Evolutionary conservation across 2,797 vertebrate genomes (phyloP).

Genomic region (Stomatorhinus walkeri): DNA sequence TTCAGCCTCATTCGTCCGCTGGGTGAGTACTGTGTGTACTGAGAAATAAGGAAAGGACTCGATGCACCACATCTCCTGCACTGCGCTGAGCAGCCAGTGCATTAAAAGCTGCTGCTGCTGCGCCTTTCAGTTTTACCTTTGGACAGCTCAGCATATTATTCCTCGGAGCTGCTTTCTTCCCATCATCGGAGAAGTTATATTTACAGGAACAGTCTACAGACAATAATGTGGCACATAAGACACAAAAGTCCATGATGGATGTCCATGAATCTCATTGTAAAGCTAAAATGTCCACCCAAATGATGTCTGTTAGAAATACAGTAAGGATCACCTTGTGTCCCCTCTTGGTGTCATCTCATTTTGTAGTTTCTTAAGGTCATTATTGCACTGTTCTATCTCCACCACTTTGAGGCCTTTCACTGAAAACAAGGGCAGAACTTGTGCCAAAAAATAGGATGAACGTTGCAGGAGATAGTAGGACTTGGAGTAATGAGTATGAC

Average conservation of each 20-base stretch:
- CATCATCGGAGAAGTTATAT: slow-evolving; percentile 76
- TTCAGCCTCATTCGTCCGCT: slow-evolving; percentile 91
- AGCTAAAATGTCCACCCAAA: background rate
- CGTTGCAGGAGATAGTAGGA: background rate
- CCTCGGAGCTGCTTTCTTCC: slow-evolving; percentile 71
- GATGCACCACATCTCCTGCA: background rate
- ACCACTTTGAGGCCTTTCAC: slow-evolving; percentile 92
- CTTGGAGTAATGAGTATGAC: background rate
- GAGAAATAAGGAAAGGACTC: slow-evolving; percentile 7
- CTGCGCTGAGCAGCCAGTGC: background rate
- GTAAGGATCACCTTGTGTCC: slow-evolving; percentile 67
- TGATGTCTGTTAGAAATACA: background rate
- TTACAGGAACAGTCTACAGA: slow-evolving; percentile 78
- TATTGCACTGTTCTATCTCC: slow-evolving; percentile 97
- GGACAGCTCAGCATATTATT: slow-evolving; percentile 83
- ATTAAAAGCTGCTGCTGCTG: background rate
- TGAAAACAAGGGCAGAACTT: slow-evolving; percentile 39
- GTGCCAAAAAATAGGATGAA: background rate
- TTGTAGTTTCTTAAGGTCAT: slow-evolving; percentile 82
- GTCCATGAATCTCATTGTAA: background rate
- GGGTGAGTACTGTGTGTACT: slow-evolving; percentile 83
- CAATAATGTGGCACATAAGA: background rate
- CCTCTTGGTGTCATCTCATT: slow-evolving; percentile 83
- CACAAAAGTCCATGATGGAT: background rate
- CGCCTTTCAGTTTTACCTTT: slow-evolving; percentile 64